These are phyloP conservation scores for Stigmatopora nigra DNA, from an alignment of 2,113 vertebrate genomes.

Conservation along the genomic window DNA sequence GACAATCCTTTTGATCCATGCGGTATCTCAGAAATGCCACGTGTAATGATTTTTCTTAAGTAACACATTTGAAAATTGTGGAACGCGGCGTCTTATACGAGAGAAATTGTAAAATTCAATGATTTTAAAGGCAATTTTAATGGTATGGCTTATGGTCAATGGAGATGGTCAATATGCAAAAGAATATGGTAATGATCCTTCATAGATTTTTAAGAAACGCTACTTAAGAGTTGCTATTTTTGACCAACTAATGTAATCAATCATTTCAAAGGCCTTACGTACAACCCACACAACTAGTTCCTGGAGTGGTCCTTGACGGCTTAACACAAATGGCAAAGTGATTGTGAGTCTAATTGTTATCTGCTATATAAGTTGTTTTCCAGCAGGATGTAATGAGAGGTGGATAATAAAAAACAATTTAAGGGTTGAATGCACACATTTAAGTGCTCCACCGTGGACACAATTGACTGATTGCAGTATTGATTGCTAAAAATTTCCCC, in stretches of 20 bases:
- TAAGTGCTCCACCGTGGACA: background rate
- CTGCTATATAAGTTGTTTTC: conserved; percentile 8
- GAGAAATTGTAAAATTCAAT: too few species aligned
- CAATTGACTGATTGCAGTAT: conserved; percentile 15
- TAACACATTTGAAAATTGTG: too few species aligned
- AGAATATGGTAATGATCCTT: background rate
- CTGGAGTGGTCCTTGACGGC: conserved; percentile 6
- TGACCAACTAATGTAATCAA: background rate
- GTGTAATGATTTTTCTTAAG: too few species aligned
- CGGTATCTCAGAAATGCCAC: too few species aligned
- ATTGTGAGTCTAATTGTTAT: conserved; percentile 13
- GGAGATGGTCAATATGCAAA: too few species aligned
- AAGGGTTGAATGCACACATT: conserved; percentile 21
- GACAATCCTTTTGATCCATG: too few species aligned
- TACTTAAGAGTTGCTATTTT: background rate
- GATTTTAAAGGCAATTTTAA: too few species aligned
- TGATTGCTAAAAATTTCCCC: conserved; percentile 21
- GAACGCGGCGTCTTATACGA: too few species aligned
- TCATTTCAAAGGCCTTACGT: conserved; percentile 9
- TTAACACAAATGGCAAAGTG: background rate
- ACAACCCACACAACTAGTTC: background rate
- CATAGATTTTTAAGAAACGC: background rate
- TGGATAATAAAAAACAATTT: conserved; percentile 5
- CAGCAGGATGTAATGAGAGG: conserved; percentile 9
- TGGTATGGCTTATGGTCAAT: too few species aligned